phyloP scores from a whole-genome alignment of 2,113 vertebrate genomes.

The Strigops habroptila region DNA sequence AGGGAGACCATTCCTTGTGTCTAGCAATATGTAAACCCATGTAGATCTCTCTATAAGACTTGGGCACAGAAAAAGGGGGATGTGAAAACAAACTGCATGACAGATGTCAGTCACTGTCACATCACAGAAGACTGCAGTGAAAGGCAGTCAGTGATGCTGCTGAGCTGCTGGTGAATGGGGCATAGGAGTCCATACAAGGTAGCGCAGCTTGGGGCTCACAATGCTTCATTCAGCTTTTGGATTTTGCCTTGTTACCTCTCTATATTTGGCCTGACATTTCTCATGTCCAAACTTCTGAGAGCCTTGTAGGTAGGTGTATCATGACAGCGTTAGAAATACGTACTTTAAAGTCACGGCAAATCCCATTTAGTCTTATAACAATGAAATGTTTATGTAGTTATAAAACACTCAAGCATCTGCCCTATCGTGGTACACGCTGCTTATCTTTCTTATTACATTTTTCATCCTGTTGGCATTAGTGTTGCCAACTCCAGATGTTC shows the following conservation, averaged over 20 bases:
- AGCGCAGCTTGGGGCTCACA: background rate
- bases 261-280: background rate
- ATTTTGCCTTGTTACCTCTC: background rate
- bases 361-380: background rate
- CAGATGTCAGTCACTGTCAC: background rate
- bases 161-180: background rate
- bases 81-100: background rate
- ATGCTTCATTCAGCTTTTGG: background rate
- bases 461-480: background rate
- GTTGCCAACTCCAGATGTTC: background rate
- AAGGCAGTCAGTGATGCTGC: background rate
- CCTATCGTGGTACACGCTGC: background rate
- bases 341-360: background rate
- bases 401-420: background rate
- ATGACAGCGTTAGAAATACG: background rate
- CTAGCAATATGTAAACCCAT: background rate
- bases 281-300: background rate
- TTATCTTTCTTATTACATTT: background rate
- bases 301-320: background rate
- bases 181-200: accelerated
- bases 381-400: background rate
- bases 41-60: background rate
- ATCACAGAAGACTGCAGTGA: background rate
- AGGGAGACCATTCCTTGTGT: background rate
- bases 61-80: background rate